Evolutionary conservation across 2,797 vertebrate genomes (phyloP).

Genomic region (Myotis vivesi): DNA sequence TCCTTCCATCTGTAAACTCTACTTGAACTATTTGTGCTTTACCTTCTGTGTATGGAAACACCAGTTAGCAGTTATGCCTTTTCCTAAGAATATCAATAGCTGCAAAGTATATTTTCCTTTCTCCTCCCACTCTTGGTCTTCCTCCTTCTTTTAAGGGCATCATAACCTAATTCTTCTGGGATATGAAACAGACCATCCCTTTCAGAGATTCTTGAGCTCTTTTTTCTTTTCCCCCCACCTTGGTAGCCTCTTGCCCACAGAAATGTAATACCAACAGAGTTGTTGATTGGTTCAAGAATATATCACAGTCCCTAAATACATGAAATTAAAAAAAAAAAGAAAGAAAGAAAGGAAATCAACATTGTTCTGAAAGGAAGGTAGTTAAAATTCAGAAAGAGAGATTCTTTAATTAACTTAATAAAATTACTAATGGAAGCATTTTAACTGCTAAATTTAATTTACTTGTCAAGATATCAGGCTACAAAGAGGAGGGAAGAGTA

Average conservation of each 20-base stretch:
- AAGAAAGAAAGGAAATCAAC: slow-evolving; percentile 74
- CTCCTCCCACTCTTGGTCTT: not conserved
- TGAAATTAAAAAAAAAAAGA: slow-evolving; percentile 71
- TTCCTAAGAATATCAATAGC: not conserved
- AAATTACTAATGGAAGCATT: slow-evolving; percentile 96
- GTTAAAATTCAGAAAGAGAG: slow-evolving; percentile 92
- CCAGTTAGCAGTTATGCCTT: not conserved
- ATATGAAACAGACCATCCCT: not conserved
- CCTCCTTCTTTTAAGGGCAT: not conserved
- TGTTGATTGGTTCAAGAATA: slow-evolving; percentile 75
- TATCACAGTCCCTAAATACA: slow-evolving; percentile 77
- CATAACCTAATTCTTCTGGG: not conserved
- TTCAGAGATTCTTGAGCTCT: not conserved
- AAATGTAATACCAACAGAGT: slow-evolving; percentile 38
- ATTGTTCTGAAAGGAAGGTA: slow-evolving; percentile 84
- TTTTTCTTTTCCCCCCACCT: not conserved
- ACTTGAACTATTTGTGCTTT: not conserved
- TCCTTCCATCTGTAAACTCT: not conserved
- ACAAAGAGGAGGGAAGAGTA: slow-evolving; percentile 87
- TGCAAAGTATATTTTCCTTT: not conserved
- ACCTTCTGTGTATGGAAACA: not conserved
- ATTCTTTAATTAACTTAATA: slow-evolving; percentile 97
- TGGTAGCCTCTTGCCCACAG: not conserved
- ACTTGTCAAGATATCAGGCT: slow-evolving; percentile 93
- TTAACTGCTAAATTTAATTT: slow-evolving; percentile 97